Base-by-base conservation (phyloP, 2,113 vertebrate species). In the Sprattus sprattus region DNA sequence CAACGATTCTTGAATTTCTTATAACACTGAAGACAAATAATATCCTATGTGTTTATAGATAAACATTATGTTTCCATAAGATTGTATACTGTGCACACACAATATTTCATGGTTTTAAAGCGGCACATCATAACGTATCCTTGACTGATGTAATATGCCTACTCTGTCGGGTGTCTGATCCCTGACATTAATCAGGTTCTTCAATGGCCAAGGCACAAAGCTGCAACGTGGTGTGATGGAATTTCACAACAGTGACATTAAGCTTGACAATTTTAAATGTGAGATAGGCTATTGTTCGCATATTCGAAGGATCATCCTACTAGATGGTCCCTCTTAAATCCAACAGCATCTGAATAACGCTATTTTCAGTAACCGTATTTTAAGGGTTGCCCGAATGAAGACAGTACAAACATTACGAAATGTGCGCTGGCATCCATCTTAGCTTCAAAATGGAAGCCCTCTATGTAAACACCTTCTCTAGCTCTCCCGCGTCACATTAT, bases 381-480 rank as follows among this genome's bases (percentile, higher is more conserved):
- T 92, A 93, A 93, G 89, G 86, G 84, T 67, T 78, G 71, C 10
- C 0, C 84, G 4, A 89, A 90, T 87, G 81, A 71, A 90, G 89
- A 85, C 89, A 89, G 88, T 75, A 39, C 84, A 91, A 78, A 89
- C 87, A 89, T 54, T 83, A 89, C 90, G 86, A 93, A 93, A 90
- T 94, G 92, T 92, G 91, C 92, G 92, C 92, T 90, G 93, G 94
- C 94, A 92, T 95, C 94, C 94, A 95, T 95, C 92, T 95, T 95
- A 95, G 93, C 93, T 94, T 91, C 93, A 95, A 95, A 95, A 95
- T 95, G 94, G 94, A 95, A 94, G 93, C 92, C 89, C 89, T 90
- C 89, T 83, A 86, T 86, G 84, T 91, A 92, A 89, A 88, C 90
- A 84, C 46, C 86, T 83, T 89, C 86, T 81, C 32, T 39, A 39